Percentiles rank a stretch among this genome's conserved stretches.
Conservation (phyloP, 2,797 vertebrate species). For the Catamblyrhynchus diadema region DNA sequence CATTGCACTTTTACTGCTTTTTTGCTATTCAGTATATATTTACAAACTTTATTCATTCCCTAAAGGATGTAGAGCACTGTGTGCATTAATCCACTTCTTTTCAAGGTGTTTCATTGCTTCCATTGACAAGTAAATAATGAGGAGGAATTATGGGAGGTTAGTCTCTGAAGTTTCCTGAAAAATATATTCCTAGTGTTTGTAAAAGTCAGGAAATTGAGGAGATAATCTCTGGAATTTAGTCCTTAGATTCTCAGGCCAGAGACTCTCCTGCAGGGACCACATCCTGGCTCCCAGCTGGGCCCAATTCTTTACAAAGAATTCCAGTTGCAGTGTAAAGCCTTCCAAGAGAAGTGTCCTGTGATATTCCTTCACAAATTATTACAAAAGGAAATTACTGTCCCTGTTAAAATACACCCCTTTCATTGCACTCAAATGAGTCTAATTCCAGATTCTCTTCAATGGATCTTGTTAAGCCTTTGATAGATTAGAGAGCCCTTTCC, state of each 20-base stretch:
- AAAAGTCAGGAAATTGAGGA: not conserved
- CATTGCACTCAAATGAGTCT: not conserved
- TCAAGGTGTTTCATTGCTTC: constrained; percentile 17
- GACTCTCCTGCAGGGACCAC: not conserved
- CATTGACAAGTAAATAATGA: constrained; percentile 19
- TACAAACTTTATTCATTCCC: constrained; percentile 35
- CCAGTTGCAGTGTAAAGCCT: not conserved
- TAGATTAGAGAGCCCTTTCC: not conserved
- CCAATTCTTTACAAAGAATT: not conserved
- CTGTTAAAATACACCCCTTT: not conserved
- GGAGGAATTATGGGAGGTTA: constrained; percentile 10
- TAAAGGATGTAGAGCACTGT: not conserved
- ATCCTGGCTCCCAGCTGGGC: not conserved
- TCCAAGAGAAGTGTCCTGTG: not conserved
- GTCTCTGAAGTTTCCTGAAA: not conserved
- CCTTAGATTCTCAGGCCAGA: not conserved
- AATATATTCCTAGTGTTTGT: not conserved
- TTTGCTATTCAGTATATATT: not conserved
- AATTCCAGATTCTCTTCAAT: not conserved
- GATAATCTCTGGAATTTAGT: not conserved
- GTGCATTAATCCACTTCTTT: constrained; percentile 1
- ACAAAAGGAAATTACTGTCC: not conserved
- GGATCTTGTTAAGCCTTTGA: not conserved
- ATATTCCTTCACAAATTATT: not conserved
- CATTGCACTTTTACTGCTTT: not conserved